Conservation (phyloP, 1,140 invertebrate species). For the Papilio glaucus region DNA sequence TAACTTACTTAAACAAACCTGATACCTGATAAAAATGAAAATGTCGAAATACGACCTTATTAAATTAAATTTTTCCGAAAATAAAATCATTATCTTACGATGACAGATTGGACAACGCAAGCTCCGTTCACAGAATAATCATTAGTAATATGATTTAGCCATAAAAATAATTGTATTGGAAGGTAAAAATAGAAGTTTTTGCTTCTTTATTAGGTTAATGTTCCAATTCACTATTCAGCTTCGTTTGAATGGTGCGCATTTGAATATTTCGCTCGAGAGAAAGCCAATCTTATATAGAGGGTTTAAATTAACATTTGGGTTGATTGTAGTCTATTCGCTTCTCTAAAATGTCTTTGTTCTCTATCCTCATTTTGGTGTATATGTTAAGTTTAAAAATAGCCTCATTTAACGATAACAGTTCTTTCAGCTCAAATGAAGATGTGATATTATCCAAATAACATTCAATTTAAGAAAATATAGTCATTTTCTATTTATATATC, state of each 20-base stretch:
- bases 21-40: no score
- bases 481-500: no score
- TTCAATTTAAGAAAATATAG: no score
- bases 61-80: no score
- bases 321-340: constrained; percentile 24
- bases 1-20: no score
- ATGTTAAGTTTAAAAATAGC: neutral
- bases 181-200: constrained; percentile 4
- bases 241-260: constrained; percentile 9
- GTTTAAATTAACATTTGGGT: constrained; percentile 21
- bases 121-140: neutral
- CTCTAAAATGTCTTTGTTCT: constrained; percentile 25
- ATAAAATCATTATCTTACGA: no score
- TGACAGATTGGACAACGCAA: no score
- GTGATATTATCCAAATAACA: no score
- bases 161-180: neutral
- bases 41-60: no score
- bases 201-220: constrained; percentile 26
- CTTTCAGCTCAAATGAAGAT: neutral
- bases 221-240: constrained; percentile 32
- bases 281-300: constrained; percentile 29
- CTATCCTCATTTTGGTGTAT: neutral
- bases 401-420: neutral
- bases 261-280: constrained; percentile 29
- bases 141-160: neutral